Conservation (phyloP, 1,140 invertebrate genomes). For the Neocloeon triangulifer region DNA sequence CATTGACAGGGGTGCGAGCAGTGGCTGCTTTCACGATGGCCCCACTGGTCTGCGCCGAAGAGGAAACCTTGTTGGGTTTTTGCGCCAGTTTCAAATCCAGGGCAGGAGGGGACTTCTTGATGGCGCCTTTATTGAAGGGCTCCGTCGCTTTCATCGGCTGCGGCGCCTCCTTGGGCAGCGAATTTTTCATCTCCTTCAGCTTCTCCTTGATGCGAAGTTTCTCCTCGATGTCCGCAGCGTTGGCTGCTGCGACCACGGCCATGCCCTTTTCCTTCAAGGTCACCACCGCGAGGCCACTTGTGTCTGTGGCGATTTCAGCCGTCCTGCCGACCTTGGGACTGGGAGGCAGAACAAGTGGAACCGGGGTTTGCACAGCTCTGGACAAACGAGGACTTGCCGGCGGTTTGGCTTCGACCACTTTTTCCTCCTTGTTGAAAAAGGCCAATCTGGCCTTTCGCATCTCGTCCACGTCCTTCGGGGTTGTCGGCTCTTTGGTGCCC, state of each 20-base stretch:
- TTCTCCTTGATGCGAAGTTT: conserved; percentile 29
- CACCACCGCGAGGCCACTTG: conserved; percentile 11
- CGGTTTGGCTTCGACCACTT: neutral
- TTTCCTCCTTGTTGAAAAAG: conserved; percentile 11
- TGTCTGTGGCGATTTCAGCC: conserved; percentile 4
- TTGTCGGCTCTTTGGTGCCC: neutral
- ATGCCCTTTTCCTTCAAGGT: neutral
- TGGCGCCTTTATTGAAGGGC: conserved; percentile 4
- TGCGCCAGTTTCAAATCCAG: neutral
- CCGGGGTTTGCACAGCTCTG: no score
- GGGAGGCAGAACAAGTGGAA: no score
- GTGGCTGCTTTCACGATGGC: conserved; percentile 15
- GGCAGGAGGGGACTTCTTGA: conserved; percentile 4
- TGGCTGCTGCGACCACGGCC: no score
- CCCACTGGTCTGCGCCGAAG: conserved; percentile 21
- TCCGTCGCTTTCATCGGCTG: conserved; percentile 7
- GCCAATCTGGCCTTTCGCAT: conserved; percentile 16
- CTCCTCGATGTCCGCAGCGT: conserved; percentile 21
- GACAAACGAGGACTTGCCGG: no score
- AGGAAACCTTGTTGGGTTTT: conserved; percentile 21
- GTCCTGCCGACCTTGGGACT: no score
- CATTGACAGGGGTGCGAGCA: no score
- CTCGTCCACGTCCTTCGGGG: conserved; percentile 14
- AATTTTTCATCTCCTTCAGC: conserved; percentile 40
- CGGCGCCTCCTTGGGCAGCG: conserved; percentile 25